Base-by-base conservation (phyloP, 2,888 invertebrate species). In the Caenorhabditis becei region DNA sequence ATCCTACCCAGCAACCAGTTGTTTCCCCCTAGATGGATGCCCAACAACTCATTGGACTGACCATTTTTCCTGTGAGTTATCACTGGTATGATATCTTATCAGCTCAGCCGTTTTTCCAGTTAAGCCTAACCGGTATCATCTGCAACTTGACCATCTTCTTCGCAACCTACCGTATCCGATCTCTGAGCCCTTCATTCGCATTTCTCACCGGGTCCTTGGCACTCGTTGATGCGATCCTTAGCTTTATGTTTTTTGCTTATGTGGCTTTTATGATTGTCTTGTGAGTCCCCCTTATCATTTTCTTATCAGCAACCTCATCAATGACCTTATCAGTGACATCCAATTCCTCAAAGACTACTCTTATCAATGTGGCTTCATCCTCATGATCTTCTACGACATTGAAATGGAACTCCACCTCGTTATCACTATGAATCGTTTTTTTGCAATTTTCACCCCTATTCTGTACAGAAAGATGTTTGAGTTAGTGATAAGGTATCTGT, bases 201-300 rank as follows among this genome's bases (percentile, higher is more conserved):
- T 24, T 51, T 24, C 51, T 51, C 24, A 51, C 24, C 24, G 51
- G 24, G 10, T 51, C 24, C 5, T 14, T 51, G 28, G 66, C 66
- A 5, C n/a, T 66, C 35, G 37, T 54, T 28, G 54, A 66, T 54
- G 53, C 54, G 10, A 41, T 66, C 5, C 11, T 41, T 10, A 54
- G 54, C 14, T 41, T 41, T 1, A 3, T 66, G 16, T 66, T 41
- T 37, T 41, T 66, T 37, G 24, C 23, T 10, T 66, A 66, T 18
- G 41, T 66, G 0, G 20, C 53, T 8, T 37, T 54, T 2, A 66
- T 66, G 66, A 66, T 54, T 20, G 54, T 66, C 18, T 54, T 66
- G 66, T 66, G 18, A 54, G 54, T 28, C 0, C 4, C 1, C 16
- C 10, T 32, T 32, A 32, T 32, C 32, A n/a, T n/a, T n/a, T n/a